A percentile compares a stretch with the other conserved stretches of the same genome.
These are phyloP conservation scores for Chaetodon trifasciatus DNA, from an alignment of 2,797 vertebrate species.

Conservation along the genomic window DNA sequence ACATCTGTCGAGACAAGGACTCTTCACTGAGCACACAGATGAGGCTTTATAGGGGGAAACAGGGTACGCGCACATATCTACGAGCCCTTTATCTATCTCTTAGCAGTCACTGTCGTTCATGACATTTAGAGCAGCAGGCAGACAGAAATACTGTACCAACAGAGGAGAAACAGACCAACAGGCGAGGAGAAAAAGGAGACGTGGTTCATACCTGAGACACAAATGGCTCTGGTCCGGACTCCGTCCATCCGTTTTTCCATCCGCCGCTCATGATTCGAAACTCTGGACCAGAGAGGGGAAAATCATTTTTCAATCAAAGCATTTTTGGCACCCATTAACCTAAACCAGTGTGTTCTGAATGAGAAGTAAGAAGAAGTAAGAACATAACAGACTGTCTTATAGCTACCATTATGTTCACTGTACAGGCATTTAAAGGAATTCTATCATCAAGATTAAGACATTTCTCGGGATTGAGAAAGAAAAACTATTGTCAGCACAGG, in stretches of 20 bases:
- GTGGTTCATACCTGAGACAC: slow-evolving; percentile 92
- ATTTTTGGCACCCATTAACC: slow-evolving; percentile 12
- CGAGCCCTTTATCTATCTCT: slow-evolving; percentile 62
- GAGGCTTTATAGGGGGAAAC: slow-evolving; percentile 71
- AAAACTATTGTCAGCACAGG: background rate
- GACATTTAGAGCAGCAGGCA: slow-evolving; percentile 62
- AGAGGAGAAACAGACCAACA: slow-evolving; percentile 20
- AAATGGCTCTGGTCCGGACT: slow-evolving; percentile 91
- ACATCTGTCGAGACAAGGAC: slow-evolving; percentile 82
- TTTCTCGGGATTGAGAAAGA: background rate
- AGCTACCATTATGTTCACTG: background rate
- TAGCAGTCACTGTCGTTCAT: slow-evolving; percentile 58
- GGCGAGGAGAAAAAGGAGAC: slow-evolving; percentile 26
- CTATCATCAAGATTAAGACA: background rate
- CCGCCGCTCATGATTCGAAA: slow-evolving; percentile 95
- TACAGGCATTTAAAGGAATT: background rate
- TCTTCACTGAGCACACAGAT: slow-evolving; percentile 77
- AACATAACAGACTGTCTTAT: background rate
- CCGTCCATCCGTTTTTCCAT: slow-evolving; percentile 88
- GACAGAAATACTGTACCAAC: slow-evolving; percentile 2
- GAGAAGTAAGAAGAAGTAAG: slow-evolving; percentile 9
- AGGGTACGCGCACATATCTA: slow-evolving; percentile 57
- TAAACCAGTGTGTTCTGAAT: background rate
- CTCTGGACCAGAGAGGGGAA: slow-evolving; percentile 85
- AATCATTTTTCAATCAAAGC: background rate